These are phyloP conservation scores for Hemibagrus guttatus DNA, from an alignment of 2,797 vertebrate genomes.

Conservation along the genomic window DNA sequence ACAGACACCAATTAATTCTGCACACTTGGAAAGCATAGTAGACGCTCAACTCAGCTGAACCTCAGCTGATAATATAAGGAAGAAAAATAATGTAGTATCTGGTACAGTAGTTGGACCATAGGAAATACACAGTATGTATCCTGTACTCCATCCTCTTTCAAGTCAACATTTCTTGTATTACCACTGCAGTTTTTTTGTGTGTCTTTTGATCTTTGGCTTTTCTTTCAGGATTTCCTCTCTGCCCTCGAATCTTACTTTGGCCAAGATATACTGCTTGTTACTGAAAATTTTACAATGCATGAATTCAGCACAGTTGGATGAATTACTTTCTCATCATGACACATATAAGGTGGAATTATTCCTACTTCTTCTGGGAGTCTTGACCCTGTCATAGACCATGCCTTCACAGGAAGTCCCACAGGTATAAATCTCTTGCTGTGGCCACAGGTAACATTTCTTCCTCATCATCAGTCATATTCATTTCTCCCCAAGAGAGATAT, in stretches of 20 bases:
- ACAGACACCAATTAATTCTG: background rate
- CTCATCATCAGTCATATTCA: background rate
- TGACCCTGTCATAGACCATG: background rate
- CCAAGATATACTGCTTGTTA: background rate
- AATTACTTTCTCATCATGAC: conserved; percentile 14
- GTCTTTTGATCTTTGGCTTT: background rate
- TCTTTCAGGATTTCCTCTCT: background rate
- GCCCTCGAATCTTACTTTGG: background rate
- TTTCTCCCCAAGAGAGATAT: background rate
- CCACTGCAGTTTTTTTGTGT: background rate
- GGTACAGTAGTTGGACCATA: background rate
- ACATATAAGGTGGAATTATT: background rate
- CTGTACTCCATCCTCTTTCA: background rate
- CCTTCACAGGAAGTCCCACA: background rate
- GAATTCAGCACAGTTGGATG: background rate
- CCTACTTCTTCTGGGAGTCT: background rate
- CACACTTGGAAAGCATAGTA: background rate
- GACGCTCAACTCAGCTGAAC: background rate
- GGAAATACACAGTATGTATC: background rate
- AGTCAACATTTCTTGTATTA: background rate
- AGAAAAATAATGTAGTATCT: background rate
- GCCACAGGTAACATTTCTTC: background rate
- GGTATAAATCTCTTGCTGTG: background rate
- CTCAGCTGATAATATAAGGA: background rate
- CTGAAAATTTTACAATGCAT: background rate